Conservation (phyloP, 2,797 vertebrate species). For the Pangasius larnaudii region DNA sequence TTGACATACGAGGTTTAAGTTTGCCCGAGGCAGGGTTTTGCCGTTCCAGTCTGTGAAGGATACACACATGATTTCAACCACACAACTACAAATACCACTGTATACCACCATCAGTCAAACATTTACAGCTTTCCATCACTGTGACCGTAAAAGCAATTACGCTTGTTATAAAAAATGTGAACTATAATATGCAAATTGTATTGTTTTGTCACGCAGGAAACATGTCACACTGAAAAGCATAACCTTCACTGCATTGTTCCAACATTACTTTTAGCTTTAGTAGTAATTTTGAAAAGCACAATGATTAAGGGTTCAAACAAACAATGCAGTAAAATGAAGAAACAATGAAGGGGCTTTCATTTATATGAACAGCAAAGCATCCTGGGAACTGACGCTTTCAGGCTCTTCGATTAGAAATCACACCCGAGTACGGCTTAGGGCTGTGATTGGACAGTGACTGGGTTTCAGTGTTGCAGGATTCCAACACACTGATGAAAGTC, state of each 20-base stretch:
- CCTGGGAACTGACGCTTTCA: not conserved
- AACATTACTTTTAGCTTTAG: not conserved
- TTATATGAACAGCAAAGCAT: not conserved
- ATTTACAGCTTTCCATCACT: not conserved
- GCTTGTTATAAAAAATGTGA: not conserved
- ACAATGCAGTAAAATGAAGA: not conserved
- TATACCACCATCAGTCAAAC: not conserved
- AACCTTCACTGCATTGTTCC: not conserved
- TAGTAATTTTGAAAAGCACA: not conserved
- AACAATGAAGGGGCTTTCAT: not conserved
- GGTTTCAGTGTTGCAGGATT: not conserved
- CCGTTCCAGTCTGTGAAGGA: constrained; percentile 30
- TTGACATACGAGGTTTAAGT: constrained; percentile 43
- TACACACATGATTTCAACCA: not conserved
- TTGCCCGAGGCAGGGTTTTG: constrained; percentile 33
- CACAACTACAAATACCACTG: not conserved
- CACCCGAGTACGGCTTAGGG: not conserved
- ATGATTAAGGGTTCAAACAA: not conserved
- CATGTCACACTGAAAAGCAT: not conserved
- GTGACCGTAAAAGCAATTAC: not conserved
- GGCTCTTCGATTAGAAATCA: not conserved
- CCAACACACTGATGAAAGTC: not conserved
- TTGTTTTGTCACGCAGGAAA: not conserved
- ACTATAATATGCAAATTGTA: not conserved
- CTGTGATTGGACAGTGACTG: not conserved